These are phyloP conservation scores for Pseudorasbora parva DNA, from an alignment of 2,113 vertebrate species.

Conservation along the genomic window DNA sequence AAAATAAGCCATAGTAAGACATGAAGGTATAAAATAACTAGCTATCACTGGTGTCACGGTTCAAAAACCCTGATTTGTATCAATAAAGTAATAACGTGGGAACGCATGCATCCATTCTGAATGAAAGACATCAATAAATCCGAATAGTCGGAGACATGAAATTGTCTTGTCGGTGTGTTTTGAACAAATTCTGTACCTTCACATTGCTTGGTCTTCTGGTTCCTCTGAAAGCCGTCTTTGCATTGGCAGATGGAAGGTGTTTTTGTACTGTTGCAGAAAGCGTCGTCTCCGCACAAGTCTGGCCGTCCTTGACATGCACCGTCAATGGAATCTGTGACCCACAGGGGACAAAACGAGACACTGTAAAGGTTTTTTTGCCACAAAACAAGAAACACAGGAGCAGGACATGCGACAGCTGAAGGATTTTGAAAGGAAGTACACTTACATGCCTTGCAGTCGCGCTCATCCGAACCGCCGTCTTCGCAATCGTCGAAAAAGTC, in stretches of 20 bases:
- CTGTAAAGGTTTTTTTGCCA: background rate
- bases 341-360: slow-evolving; percentile 1
- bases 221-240: slow-evolving; percentile 85
- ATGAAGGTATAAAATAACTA: no score
- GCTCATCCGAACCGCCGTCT: slow-evolving; percentile 83
- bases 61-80: no score
- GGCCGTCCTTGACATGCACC: slow-evolving; percentile 78
- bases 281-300: slow-evolving; percentile 85
- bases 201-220: slow-evolving; percentile 79
- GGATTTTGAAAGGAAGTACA: slow-evolving; percentile 21
- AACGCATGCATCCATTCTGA: background rate
- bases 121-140: background rate
- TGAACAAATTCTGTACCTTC: slow-evolving; percentile 76
- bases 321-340: slow-evolving; percentile 68
- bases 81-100: no score
- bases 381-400: background rate
- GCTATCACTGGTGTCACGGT: no score
- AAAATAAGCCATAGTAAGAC: no score
- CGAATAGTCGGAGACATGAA: background rate
- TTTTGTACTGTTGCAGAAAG: slow-evolving; percentile 82
- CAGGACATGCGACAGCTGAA: background rate
- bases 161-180: background rate
- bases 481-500: slow-evolving; percentile 87
- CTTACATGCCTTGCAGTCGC: slow-evolving; percentile 82
- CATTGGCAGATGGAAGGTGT: slow-evolving; percentile 82